phyloP scores from a whole-genome alignment of 2,113 vertebrate species.

The Machaerirhynchus nigripectus region DNA sequence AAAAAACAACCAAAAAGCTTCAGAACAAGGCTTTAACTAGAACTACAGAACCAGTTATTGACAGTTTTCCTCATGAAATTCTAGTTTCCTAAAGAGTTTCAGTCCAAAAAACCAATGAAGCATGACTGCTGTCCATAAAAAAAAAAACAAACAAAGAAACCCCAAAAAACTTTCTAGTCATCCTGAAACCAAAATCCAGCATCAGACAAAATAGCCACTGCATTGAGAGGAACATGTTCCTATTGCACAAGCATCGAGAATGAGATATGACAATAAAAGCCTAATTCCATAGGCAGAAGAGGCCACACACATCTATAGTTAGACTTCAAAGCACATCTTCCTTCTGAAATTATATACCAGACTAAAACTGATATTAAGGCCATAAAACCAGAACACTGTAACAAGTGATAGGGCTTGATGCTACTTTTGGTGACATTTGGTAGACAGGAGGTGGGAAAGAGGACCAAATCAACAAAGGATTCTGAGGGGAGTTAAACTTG shows the following conservation, averaged over 20 bases:
- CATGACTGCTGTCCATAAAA: not conserved
- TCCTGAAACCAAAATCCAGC: slow-evolving; percentile 46
- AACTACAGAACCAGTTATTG: slow-evolving; percentile 2
- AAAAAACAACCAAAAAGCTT: not conserved
- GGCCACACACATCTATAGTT: not conserved
- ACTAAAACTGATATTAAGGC: slow-evolving; percentile 17
- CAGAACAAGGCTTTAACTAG: slow-evolving; percentile 23
- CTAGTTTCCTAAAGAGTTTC: slow-evolving; percentile 4
- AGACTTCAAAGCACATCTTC: slow-evolving; percentile 47
- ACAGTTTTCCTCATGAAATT: slow-evolving; percentile 24
- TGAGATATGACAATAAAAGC: slow-evolving; percentile 54
- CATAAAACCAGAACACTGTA: slow-evolving; percentile 35
- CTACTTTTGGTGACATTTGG: slow-evolving; percentile 25
- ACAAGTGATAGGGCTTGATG: slow-evolving; percentile 52
- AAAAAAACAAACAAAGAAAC: not conserved
- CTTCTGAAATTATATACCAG: slow-evolving; percentile 22
- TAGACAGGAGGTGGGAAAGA: not conserved
- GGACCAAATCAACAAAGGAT: not conserved
- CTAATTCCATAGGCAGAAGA: slow-evolving; percentile 41
- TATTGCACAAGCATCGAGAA: slow-evolving; percentile 67
- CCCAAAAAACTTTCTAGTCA: not conserved
- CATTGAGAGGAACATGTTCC: slow-evolving; percentile 46
- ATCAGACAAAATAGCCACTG: slow-evolving; percentile 50
- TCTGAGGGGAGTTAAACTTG: not conserved
- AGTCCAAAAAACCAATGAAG: not conserved